Base-by-base conservation (phyloP, 2,888 invertebrate species). In the Caenorhabditis zanzibari region DNA sequence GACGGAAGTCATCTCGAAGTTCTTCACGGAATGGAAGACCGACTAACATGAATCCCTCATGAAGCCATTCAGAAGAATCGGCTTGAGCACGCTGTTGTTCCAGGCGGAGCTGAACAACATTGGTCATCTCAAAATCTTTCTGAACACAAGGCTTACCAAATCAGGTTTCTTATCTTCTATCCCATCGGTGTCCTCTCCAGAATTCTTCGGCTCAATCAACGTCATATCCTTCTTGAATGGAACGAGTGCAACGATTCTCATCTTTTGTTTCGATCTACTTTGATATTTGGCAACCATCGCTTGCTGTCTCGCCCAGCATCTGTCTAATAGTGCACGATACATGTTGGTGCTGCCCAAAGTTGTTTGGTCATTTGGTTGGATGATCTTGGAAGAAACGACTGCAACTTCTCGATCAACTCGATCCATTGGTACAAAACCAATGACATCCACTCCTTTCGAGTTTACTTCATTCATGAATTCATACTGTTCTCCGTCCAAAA, bases 1-100 rank as follows among this genome's bases (percentile, higher is more conserved):
- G 61, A 1, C 16, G 22, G 28, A 63, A 64, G 16, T 83, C 77
- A n/a, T 79, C 79, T 2, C 79, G 68, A n/a, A 84, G 26, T 24
- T 86, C 86, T n/a, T 86, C 86, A 9, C 61, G 54, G 58, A 77
- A 79, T 12, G 86, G 85, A 0, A 85, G 79, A 16, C 69, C 59
- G 32, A 85, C 47, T 26, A 85, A 71, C 73, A 81, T 81, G 71
- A 86, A 85, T 24, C 86, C 86, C 22, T 86, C 86, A 22, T 79
- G 82, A 7, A 84, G 52, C 59, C 68, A 81, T 49, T 81, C 81
- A 10, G 77, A 86, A n/a, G 74, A 59, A 58, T 86, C 83, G 1
- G 69, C 79, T 56, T 76, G 73, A 32, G 76, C 71, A 22, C 61
- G 35, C 26, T 77, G 68, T 26, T 73, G 73, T 56, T 82, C 59